phyloP scores from a whole-genome alignment of 1,140 invertebrate genomes.

The Trachelipus rathkii region DNA sequence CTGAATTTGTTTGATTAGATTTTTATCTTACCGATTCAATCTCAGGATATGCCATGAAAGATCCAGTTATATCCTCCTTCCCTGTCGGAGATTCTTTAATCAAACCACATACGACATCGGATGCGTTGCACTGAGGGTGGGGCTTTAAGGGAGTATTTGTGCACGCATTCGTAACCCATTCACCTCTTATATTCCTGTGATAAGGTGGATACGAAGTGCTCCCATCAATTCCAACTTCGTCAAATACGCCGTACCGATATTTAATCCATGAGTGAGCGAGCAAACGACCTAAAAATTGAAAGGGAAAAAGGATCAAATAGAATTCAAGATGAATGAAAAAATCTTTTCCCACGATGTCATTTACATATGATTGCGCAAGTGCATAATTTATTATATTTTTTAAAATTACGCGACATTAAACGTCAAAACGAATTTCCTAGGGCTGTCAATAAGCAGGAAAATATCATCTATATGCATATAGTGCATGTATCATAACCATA shows the following conservation, averaged over 20 bases:
- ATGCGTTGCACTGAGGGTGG: conserved; percentile 27
- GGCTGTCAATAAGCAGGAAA: too few species aligned
- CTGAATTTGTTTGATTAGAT: not conserved
- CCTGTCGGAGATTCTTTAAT: not conserved
- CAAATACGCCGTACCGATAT: conserved; percentile 49
- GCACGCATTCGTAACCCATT: conserved; percentile 40
- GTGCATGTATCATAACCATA: too few species aligned
- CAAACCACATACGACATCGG: conserved; percentile 33
- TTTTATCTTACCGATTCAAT: conserved; percentile 32
- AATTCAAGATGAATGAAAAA: too few species aligned
- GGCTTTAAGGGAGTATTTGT: conserved; percentile 26
- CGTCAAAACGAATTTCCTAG: too few species aligned
- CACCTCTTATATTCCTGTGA: conserved; percentile 36
- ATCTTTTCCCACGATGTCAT: too few species aligned
- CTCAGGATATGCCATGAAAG: conserved; percentile 40
- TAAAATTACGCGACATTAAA: too few species aligned
- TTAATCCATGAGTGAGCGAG: conserved; percentile 47
- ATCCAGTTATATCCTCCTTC: conserved; percentile 30
- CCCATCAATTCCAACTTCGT: conserved; percentile 46
- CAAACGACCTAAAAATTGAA: conserved; percentile 51
- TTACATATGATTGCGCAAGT: too few species aligned
- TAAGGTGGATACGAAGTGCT: conserved; percentile 46
- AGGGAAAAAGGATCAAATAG: not conserved
- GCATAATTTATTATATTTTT: too few species aligned
- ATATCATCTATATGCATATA: too few species aligned